These are phyloP conservation scores for Panthera leo DNA, from an alignment of 2,113 vertebrate species.

Conservation along the genomic window DNA sequence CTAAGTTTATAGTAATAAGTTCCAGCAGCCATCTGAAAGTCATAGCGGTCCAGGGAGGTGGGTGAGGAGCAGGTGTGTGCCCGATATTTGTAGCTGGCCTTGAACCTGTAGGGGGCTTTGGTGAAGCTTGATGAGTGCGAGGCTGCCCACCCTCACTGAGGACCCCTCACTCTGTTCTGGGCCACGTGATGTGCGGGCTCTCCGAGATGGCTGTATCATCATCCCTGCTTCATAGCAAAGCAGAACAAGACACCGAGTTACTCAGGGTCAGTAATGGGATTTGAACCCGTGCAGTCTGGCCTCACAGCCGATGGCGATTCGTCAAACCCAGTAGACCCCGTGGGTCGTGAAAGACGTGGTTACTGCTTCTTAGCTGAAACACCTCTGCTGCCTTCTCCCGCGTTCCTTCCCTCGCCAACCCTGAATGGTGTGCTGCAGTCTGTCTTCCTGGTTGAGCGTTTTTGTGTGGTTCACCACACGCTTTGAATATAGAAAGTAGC, in stretches of 20 bases:
- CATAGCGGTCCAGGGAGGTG: background rate
- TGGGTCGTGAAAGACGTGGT: background rate
- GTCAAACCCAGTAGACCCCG: background rate
- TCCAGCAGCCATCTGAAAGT: background rate
- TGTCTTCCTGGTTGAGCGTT: background rate
- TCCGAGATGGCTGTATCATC: no score
- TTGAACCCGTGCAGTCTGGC: background rate
- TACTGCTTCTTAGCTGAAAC: background rate
- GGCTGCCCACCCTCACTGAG: background rate
- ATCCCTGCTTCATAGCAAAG: background rate
- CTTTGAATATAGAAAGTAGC: constrained; percentile 55
- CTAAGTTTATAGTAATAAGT: background rate
- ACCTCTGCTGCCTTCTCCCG: background rate
- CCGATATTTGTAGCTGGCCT: background rate
- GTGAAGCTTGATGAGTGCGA: background rate
- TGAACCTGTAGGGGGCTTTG: background rate
- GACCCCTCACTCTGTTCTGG: background rate
- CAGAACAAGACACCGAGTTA: background rate
- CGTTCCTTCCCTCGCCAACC: background rate
- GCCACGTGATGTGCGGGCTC: background rate
- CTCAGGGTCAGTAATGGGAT: background rate
- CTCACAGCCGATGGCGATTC: background rate
- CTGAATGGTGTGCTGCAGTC: background rate
- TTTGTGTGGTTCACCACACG: constrained; percentile 46
- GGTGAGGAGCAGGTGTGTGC: background rate